Base-by-base conservation (phyloP, 2,797 vertebrate genomes). In the Bradypodion pumilum region DNA sequence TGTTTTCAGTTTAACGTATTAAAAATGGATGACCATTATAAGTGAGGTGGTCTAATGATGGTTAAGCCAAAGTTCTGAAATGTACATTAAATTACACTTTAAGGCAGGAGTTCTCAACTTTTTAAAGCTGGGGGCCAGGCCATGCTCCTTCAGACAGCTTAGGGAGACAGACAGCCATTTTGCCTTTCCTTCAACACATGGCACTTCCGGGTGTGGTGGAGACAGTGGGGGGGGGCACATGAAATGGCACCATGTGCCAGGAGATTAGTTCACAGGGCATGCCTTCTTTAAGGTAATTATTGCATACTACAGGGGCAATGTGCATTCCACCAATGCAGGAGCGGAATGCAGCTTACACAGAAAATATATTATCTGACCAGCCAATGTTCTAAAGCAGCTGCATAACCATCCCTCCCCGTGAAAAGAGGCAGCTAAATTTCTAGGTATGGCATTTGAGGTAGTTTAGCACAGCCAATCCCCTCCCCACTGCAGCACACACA, bases 391-490 rank as follows among this genome's bases (percentile, higher is more conserved):
- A 65, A 12, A 65, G 7, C 32, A 66, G 15, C 19, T 2, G 15
- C 21, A 19, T 56, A 56, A 19, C 19, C 13, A 19, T 56, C 52
- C 52, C 52, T 56, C 52, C 52, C n/a, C 81, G n/a, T 83, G 74
- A 87, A 86, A 81, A 81, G 65, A 90, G 84, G 19, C 40, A 76
- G 59, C 82, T 83, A 56, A 86, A 85, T 74, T 52, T 4, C 52
- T 56, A 56, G 19, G 13, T 56, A 23, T 15, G 21, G 15, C 19
- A 56, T 56, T 16, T 56, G 46, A 12, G 46, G 7, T 8, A 7
- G 6, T 12, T 8, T 13, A 49, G 13, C 46, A 49, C 46, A 49
- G 6, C 19, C 52, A 56, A 3, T 56, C 52, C 52, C 46, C 46
- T 49, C 46, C 13, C 46, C 46, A 49, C 46, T 49, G n/a, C n/a